A percentile compares a stretch with the other conserved stretches of the same genome.
Evolutionary conservation across 2,113 vertebrate species (phyloP).

Genomic region (Melanerpes aurifrons): DNA sequence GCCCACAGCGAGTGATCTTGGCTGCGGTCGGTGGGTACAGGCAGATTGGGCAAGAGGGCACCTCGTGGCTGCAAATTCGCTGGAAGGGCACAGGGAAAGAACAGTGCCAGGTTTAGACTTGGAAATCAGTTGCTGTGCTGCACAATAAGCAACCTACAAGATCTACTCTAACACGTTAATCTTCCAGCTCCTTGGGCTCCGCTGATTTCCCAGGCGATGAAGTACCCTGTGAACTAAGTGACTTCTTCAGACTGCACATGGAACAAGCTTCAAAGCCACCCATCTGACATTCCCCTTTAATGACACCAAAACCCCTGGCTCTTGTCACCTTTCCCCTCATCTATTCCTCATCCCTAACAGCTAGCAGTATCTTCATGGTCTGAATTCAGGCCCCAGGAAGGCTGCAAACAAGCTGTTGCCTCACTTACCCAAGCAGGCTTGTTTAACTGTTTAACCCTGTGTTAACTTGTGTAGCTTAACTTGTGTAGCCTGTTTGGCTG

Average conservation of each 20-base stretch:
- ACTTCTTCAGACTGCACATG: not conserved
- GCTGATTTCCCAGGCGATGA: not conserved
- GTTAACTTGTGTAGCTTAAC: not conserved
- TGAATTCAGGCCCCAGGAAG: not conserved
- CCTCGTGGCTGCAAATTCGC: slow-evolving; percentile 98
- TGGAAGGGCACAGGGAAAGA: slow-evolving; percentile 54
- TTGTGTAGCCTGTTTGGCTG: not conserved
- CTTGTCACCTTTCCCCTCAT: not conserved
- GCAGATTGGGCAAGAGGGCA: slow-evolving; percentile 98
- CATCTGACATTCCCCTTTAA: not conserved
- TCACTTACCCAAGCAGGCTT: not conserved
- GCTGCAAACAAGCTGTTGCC: not conserved
- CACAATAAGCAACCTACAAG: not conserved
- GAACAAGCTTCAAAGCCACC: not conserved
- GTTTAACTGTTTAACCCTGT: not conserved
- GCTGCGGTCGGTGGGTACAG: slow-evolving; percentile 94
- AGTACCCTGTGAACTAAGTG: not conserved
- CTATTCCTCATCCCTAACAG: not conserved
- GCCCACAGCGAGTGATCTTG: slow-evolving; percentile 96
- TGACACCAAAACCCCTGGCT: not conserved
- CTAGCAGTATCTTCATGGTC: not conserved
- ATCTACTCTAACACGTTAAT: not conserved
- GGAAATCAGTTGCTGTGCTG: not conserved
- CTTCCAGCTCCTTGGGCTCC: not conserved
- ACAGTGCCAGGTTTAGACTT: not conserved